phyloP scores from a whole-genome alignment of 2,797 vertebrate genomes.

The Lophotriccus pileatus region DNA sequence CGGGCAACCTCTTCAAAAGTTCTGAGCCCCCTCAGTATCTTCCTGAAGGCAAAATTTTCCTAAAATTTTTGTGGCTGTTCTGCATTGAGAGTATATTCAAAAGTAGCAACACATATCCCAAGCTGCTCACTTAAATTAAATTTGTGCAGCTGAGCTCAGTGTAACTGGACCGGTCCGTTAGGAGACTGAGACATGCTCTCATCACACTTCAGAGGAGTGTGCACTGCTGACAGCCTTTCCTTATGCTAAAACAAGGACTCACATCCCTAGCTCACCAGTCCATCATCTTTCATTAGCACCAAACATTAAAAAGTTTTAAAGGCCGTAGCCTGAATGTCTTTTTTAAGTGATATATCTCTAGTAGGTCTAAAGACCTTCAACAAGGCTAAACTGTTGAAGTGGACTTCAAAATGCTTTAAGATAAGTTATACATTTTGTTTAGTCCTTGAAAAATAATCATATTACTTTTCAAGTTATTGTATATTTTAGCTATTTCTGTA shows the following conservation, averaged over 20 bases:
- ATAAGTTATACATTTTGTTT: neutral
- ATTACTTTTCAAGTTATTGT: neutral
- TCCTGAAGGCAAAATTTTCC: neutral
- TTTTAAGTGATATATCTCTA: neutral
- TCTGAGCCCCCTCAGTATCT: neutral
- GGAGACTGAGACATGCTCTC: neutral
- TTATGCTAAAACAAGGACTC: neutral
- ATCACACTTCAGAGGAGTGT: neutral
- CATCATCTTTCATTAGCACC: neutral
- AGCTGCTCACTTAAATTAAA: neutral
- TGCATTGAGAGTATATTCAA: neutral
- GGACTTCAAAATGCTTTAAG: neutral
- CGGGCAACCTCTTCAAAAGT: neutral
- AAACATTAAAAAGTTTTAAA: neutral
- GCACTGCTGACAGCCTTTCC: neutral
- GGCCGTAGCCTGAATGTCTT: neutral
- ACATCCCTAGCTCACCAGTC: neutral
- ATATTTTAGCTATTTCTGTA: slow-evolving; percentile 10
- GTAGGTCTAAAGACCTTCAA: neutral
- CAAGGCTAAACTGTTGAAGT: neutral
- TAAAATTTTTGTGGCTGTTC: neutral
- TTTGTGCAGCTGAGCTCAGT: neutral
- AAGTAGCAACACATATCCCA: neutral
- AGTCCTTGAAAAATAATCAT: neutral
- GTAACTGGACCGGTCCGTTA: neutral